Evolutionary conservation across 2,888 invertebrate genomes (phyloP), one percentile per base, ranked within the genome.

Genomic region (Entomobrya multifasciata): DNA sequence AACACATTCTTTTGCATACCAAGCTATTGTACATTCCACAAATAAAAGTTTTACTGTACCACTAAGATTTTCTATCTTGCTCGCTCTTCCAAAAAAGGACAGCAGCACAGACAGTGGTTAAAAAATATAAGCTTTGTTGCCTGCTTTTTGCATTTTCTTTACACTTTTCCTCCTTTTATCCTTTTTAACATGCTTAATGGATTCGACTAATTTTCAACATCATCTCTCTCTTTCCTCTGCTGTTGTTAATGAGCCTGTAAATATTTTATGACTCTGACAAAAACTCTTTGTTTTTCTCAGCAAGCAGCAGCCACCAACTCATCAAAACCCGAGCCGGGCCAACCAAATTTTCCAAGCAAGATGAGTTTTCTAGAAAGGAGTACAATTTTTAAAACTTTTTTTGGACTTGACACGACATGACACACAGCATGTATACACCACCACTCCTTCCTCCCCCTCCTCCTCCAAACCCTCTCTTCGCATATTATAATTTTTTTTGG

Each of bases 201-300:
- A 90, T 90, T 90, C 77, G 85, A 89, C 90, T 90, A 90, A 90
- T 90, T 90, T 90, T 83, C 88, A 60, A 57, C 86, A 88, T 88
- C 85, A 88, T 84, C 82, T 89, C 88, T 60, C 47, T 65, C 49
- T 3, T 11, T 41, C 25, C 1, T 47, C 15, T 77, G 55, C 87
- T 86, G 78, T 81, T 84, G 85, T 88, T 90, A 90, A 90, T 90
- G 90, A 90, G 88, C 84, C 83, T 77, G 72, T 90, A 88, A 90
- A 90, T 90, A 90, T 90, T 90, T 89, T 89, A 90, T 90, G 87
- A 65, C 72, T 82, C 77, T 52, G 49, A 82, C 70, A 86, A 85
- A 79, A 76, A 47, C 84, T 67, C 47, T 36, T 17, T 6, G 22
- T 44, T 20, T 25, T 47, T 22, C 67, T n/a, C 6, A 36, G 36